Base-by-base conservation (phyloP, 2,888 invertebrate species). In the Erpobdella octoculata region DNA sequence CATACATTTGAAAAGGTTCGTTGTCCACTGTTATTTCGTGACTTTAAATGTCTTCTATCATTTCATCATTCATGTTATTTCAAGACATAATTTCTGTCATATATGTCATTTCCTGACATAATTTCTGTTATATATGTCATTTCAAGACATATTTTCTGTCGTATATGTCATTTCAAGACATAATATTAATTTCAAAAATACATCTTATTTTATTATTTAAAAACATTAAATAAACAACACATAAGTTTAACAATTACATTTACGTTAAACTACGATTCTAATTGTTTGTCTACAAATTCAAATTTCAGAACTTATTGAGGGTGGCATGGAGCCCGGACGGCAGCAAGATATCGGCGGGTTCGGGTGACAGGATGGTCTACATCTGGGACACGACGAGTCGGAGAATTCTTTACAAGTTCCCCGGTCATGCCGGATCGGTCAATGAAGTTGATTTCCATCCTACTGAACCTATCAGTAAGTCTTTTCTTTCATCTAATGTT, bases 351-450 rank as follows among this genome's bases (percentile, higher is more conserved):
- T 87, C 91, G 1, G 89, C 92, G 0, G 98, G 98, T 0, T 96
- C 96, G 0, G 90, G 95, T 0, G 98, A 99, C 85, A 87, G 97
- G 64, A 92, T 90, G 84, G 90, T 96, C 37, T 94, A 96, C 83
- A 87, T 98, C 74, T 99, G 98, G 98, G 96, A 98, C 83, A 93
- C 94, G 1, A 91, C 91, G 0, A 89, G 91, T 0, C 87, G 95
- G 36, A 87, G 93, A 74, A 91, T 97, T 77, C 84, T 95, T 41
- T 99, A 97, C 85, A 95, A 94, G 85, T 86, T 99, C 77, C 97
- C 98, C 0, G 98, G 98, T 0, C 98, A 99, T 84, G 91, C 93
- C 84, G 98, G 98, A 46, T 90, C 94, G 74, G 94, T 99, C 36
- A 97, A 96, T 81, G 94, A 93, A 82, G 89, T 94, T 0, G 91